Evolutionary conservation across 2,888 invertebrate genomes (phyloP), one percentile per base, ranked within the genome.

Genomic region (Oegoconia quadripuncta): DNA sequence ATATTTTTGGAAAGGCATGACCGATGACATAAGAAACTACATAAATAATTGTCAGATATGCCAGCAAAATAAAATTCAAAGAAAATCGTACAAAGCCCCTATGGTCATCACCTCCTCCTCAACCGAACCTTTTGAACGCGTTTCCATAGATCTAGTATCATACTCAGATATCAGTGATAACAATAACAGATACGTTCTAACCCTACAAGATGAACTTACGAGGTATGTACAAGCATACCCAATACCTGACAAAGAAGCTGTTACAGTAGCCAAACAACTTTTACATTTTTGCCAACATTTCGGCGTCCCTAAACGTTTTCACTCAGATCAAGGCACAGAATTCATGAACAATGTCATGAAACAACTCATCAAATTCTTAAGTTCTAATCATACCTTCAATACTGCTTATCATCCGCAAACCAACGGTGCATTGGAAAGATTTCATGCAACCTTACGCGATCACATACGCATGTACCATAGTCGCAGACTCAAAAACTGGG

Each of bases 161-260:
- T 66, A 64, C 31, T 65, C 63, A 3, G 66, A 67, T 7, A 39
- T 58, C 1, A 61, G 48, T 3, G 41, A 52, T 2, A 50, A 56
- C 12, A 37, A 37, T 17, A 63, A 63, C 28, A 63, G 51, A 45
- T 62, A 65, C n/a, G n/a, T n/a, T n/a, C n/a, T n/a, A n/a, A n/a
- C n/a, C n/a, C n/a, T n/a, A n/a, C n/a, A n/a, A n/a, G n/a, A n/a
- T n/a, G n/a, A n/a, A n/a, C n/a, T n/a, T n/a, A n/a, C n/a, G n/a
- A n/a, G n/a, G n/a, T n/a, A n/a, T n/a, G n/a, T n/a, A n/a, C 63
- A 63, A 54, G 62, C 63, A 0, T 65, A 67, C 28, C 52, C 62
- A 0, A 64, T 66, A 16, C 55, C 55, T 1, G 54, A 69, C 14
- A 64, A 65, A 52, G 49, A 66, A 55, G 52, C 59, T 0, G 12